A percentile compares a stretch with the other conserved stretches of the same genome.
phyloP scores from a whole-genome alignment of 2,797 vertebrate genomes.

The Darevskia mixta region DNA sequence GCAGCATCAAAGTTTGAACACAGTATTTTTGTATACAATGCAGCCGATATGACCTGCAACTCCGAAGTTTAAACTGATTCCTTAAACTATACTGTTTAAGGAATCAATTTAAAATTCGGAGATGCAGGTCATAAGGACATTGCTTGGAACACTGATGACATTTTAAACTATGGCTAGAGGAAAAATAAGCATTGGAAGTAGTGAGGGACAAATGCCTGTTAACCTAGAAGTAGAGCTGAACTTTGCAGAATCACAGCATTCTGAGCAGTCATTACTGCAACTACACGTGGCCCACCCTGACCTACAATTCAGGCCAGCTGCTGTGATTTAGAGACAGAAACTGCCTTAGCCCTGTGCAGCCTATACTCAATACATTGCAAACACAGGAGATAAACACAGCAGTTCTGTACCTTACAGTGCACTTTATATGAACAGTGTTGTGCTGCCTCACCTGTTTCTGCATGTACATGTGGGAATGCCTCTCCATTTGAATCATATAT shows the following conservation, averaged over 20 bases:
- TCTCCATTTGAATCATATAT: not conserved
- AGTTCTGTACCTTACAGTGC: not conserved
- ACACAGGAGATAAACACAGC: not conserved
- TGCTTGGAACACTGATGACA: accelerated
- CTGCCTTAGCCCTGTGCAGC: accelerated
- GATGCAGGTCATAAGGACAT: not conserved
- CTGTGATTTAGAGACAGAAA: accelerated
- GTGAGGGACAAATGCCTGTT: not conserved
- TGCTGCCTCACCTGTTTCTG: constrained; percentile 47
- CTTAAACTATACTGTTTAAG: constrained; percentile 17
- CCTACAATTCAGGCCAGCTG: not conserved
- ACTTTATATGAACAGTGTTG: not conserved
- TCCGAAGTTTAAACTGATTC: constrained; percentile 4
- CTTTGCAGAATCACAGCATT: not conserved
- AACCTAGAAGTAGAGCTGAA: constrained; percentile 6
- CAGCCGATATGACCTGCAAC: not conserved
- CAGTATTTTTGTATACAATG: constrained; percentile 25
- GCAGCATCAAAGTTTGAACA: not conserved
- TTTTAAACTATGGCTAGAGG: not conserved
- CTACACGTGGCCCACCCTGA: not conserved
- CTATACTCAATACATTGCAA: constrained; percentile 1
- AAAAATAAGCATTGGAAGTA: not conserved
- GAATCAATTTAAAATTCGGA: too few relatives aligned
- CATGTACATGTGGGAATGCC: not conserved
- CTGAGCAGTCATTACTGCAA: not conserved